Percentiles rank a stretch among this genome's conserved stretches.
These are phyloP conservation scores for Ifrita kowaldi DNA, from an alignment of 2,113 vertebrate genomes.

Conservation along the genomic window DNA sequence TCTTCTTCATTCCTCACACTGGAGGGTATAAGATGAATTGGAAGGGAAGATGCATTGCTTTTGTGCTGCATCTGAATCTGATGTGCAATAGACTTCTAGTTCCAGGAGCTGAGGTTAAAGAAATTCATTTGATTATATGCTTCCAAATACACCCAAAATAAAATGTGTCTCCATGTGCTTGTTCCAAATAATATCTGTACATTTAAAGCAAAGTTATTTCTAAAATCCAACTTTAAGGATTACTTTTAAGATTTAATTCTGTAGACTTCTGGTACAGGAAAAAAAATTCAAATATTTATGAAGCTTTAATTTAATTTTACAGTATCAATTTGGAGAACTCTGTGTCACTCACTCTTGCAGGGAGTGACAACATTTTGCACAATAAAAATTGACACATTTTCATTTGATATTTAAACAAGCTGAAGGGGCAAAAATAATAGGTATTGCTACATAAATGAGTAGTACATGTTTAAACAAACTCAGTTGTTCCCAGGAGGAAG, in stretches of 20 bases:
- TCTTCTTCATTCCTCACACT: neutral
- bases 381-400: neutral
- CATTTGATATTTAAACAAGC: neutral
- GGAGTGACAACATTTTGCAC: neutral
- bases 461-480: neutral
- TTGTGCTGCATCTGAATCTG: neutral
- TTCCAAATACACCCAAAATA: neutral
- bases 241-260: neutral
- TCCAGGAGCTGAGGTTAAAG: neutral
- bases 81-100: neutral
- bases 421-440: neutral
- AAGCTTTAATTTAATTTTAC: neutral
- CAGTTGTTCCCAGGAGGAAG: neutral
- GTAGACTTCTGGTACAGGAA: neutral
- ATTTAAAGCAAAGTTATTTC: neutral
- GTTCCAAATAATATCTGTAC: neutral
- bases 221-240: neutral
- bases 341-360: neutral
- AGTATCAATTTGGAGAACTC: neutral
- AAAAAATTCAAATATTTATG: neutral
- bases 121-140: neutral
- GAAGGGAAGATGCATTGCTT: neutral
- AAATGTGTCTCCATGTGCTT: neutral
- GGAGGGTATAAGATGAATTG: neutral
- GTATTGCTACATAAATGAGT: neutral